Evolutionary conservation across 2,888 invertebrate species (phyloP).

Genomic region (Caenorhabditis macrosperma): DNA sequence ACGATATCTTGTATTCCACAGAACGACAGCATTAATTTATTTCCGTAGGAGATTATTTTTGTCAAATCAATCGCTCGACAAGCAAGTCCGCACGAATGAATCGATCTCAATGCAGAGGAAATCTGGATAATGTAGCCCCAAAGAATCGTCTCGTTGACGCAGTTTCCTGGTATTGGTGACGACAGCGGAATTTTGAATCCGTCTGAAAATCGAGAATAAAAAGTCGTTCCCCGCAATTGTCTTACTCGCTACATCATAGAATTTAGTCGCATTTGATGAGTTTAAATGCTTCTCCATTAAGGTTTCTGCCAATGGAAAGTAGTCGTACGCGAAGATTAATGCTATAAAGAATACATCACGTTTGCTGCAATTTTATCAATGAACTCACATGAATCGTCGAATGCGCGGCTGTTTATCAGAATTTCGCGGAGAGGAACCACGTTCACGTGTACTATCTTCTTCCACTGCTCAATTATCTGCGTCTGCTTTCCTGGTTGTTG

Average conservation of each 20-base stretch:
- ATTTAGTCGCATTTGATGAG: conserved; percentile 39
- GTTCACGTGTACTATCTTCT: conserved; percentile 92
- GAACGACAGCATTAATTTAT: conserved; percentile 63
- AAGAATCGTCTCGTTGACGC: conserved; percentile 90
- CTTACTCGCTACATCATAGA: conserved; percentile 32
- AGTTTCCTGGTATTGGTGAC: conserved; percentile 22
- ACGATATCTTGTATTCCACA: conserved; percentile 64
- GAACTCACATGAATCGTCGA: conserved; percentile 93
- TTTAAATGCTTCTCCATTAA: conserved; percentile 89
- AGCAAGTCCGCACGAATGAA: conserved; percentile 89
- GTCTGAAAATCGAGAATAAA: not conserved
- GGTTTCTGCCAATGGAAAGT: conserved; percentile 92
- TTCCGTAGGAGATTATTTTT: conserved; percentile 85
- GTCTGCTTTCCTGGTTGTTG: conserved; percentile 88
- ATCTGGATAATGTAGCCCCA: conserved; percentile 97
- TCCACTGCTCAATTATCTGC: conserved; percentile 92
- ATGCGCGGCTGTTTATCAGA: conserved; percentile 91
- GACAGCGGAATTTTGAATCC: conserved; percentile 19
- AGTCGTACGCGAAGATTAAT: conserved; percentile 95
- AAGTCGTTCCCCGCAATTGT: not conserved
- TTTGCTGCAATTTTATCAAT: not conserved
- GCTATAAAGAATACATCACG: conserved; percentile 84
- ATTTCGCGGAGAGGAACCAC: conserved; percentile 93
- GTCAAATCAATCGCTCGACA: conserved; percentile 92
- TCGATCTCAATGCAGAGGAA: conserved; percentile 91